Percentiles rank a stretch among this genome's conserved stretches.
These are phyloP conservation scores for Setophaga petechia DNA, from an alignment of 2,113 vertebrate species.

Conservation along the genomic window DNA sequence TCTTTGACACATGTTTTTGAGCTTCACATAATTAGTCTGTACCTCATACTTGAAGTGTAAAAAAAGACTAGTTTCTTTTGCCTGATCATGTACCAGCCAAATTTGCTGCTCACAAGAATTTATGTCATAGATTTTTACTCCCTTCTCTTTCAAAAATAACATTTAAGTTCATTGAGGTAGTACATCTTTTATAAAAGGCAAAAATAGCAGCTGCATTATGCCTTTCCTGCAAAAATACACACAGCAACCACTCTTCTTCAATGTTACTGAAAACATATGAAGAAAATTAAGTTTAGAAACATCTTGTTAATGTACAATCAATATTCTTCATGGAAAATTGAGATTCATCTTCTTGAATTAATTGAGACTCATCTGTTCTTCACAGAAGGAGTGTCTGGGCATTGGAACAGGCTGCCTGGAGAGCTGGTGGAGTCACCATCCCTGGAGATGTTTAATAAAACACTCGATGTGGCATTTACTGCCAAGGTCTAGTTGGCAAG, in stretches of 20 bases:
- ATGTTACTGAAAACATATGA: neutral
- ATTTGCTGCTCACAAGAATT: neutral
- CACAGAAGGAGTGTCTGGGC: neutral
- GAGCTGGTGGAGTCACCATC: neutral
- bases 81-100: neutral
- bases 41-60: neutral
- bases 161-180: neutral
- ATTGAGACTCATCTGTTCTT: neutral
- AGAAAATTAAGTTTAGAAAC: neutral
- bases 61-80: neutral
- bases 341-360: neutral
- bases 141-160: neutral
- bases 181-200: neutral
- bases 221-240: neutral
- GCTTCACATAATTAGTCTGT: neutral
- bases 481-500: neutral
- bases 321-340: neutral
- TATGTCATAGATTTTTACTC: neutral
- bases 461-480: neutral
- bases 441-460: neutral
- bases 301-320: neutral
- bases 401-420: neutral
- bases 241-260: neutral
- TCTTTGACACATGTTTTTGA: constrained; percentile 1
- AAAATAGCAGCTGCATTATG: neutral